Evolutionary conservation across 2,113 vertebrate genomes (phyloP).

Genomic region (Platichthys flesus): DNA sequence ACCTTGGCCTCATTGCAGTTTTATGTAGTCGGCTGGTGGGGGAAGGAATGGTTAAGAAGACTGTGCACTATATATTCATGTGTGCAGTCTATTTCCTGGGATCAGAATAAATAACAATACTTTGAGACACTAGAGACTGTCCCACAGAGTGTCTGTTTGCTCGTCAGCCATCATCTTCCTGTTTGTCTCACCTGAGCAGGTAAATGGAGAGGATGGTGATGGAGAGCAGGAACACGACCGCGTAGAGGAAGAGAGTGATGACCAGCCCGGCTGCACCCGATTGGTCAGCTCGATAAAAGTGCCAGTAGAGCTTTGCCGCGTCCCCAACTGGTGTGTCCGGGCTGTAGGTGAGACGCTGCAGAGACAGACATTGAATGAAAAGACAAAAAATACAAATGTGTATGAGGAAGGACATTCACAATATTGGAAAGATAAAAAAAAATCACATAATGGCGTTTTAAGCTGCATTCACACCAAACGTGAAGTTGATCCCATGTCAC

Average conservation of each 20-base stretch:
- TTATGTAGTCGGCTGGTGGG: neutral
- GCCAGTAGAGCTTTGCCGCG: constrained; percentile 93
- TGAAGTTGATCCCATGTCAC: too few species aligned
- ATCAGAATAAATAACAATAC: neutral
- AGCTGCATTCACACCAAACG: too few species aligned
- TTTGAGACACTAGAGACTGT: neutral
- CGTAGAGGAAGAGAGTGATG: constrained; percentile 88
- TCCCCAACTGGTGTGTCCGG: constrained; percentile 87
- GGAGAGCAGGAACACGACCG: constrained; percentile 85
- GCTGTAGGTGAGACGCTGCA: constrained; percentile 84
- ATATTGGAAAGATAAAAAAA: too few species aligned
- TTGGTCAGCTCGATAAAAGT: constrained; percentile 83
- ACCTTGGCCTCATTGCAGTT: neutral
- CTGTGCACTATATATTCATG: neutral
- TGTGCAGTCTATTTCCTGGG: neutral
- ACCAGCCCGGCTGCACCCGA: constrained; percentile 85
- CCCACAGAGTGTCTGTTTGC: neutral
- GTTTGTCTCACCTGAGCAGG: constrained; percentile 87
- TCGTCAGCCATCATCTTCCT: neutral
- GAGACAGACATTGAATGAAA: constrained; percentile 14
- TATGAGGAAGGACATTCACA: neutral
- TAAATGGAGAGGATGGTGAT: constrained; percentile 85
- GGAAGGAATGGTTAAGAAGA: neutral
- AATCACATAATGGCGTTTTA: too few species aligned
- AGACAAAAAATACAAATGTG: neutral